Base-by-base conservation (phyloP, 2,888 invertebrate species). In the Erpobdella octoculata region DNA sequence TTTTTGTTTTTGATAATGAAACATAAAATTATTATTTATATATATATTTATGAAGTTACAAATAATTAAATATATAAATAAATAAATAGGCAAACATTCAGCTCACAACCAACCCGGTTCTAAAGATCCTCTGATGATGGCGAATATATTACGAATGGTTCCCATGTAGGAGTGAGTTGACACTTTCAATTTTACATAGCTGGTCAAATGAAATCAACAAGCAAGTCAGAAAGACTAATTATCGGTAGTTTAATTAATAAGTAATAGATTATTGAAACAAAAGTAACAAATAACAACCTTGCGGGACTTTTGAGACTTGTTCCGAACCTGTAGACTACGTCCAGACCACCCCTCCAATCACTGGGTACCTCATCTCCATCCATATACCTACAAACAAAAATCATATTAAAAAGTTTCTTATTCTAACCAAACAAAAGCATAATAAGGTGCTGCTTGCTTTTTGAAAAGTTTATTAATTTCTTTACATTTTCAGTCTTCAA, bases 101-200 rank as follows among this genome's bases (percentile, higher is more conserved):
- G n/a, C 12, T 15, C 0, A 31, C 21, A 78, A 80, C 67, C 78
- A 78, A 76, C 82, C 82, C 79, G 77, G 41, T 76, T 78, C 71
- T 38, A 71, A 64, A 71, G 78, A 78, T 1, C 83, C 83, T 72
- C 78, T 75, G 28, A 83, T 78, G 15, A 79, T 76, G 18, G 81
- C 82, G 8, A 82, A 77, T 8, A 81, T 79, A 73, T 83, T 82
- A 46, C 79, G 77, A 21, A 80, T 73, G n/a, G 66, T 71, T n/a
- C 33, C 69, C n/a, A 31, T 73, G 37, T 18, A 74, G 73, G 2
- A 59, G 53, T 53, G 18, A 35, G 38, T 69, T 33, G n/a, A 41
- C 28, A 69, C 69, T 15, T n/a, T n/a, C 33, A 69, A 21, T 6
- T 69, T 48, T 36, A 69, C 69, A 21, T 53, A n/a, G 0, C 69